Evolutionary conservation across 2,888 invertebrate genomes (phyloP), one percentile per base, ranked within the genome.

Genomic region (Epirrita christyi): DNA sequence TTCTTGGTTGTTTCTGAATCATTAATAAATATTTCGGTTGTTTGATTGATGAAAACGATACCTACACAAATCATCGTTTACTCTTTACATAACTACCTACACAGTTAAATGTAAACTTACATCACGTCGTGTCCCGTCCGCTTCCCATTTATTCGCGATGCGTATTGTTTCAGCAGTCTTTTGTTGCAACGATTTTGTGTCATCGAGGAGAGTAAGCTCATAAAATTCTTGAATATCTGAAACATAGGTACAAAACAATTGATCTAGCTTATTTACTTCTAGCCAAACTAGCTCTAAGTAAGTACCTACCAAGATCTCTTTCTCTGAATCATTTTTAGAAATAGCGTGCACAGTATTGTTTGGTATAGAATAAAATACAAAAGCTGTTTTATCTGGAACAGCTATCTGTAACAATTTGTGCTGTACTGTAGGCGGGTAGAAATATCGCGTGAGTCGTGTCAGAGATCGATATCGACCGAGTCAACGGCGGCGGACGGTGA

Each of bases 191-290:
- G 97, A 96, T 92, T 98, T 98, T 63, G 96, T 97, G 85, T 98
- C 98, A 93, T 99, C 98, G 79, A 99, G 94, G 69, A 99, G 94
- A 55, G 99, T 99, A 79, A 98, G 94, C 93, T 99, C 99, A 93
- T 99, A 99, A 92, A 99, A 99, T 91, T 99, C 99, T 94, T 99
- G 99, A 81, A 99, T 98, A 94, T 99, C 99, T 97, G 56, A 13
- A 64, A 64, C 49, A 52, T 2, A 47, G n/a, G n/a, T n/a, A n/a
- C 21, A 50, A 13, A 14, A 14, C 27, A 47, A 14, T 14, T 40
- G 14, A 40, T 11, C 21, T 21, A n/a, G n/a, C n/a, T n/a, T n/a
- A n/a, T n/a, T n/a, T n/a, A n/a, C n/a, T n/a, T 2, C 21, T 21
- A 21, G 21, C 37, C 11, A 37, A 37, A n/a, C n/a, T n/a, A n/a